These are phyloP conservation scores for Ceratina japonica DNA, from an alignment of 1,140 invertebrate species.

Conservation along the genomic window DNA sequence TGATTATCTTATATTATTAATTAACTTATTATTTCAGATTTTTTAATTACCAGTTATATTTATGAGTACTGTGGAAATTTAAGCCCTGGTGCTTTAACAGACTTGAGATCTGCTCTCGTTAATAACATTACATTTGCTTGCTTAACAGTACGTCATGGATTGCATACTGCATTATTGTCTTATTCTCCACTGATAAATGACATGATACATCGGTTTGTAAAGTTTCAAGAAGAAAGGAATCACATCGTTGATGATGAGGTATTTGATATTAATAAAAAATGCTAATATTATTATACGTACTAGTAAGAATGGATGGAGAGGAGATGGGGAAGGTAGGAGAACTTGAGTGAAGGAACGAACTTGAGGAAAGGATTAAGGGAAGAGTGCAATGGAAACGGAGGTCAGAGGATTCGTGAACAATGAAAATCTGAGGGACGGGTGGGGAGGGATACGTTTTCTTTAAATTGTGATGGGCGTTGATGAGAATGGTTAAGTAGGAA, in stretches of 20 bases:
- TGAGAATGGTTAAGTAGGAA: too few species aligned
- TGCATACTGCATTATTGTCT: conserved; percentile 86
- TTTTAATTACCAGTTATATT: conserved; percentile 92
- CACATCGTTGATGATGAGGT: conserved; percentile 84
- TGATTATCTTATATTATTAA: too few species aligned
- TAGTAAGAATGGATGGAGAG: too few species aligned
- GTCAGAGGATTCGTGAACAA: too few species aligned
- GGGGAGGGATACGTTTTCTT: too few species aligned
- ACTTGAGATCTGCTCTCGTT: conserved; percentile 94
- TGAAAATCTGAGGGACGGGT: too few species aligned
- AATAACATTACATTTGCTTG: conserved; percentile 97
- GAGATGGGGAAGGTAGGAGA: too few species aligned
- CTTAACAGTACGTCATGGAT: conserved; percentile 90
- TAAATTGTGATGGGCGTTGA: too few species aligned
- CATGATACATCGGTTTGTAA: conserved; percentile 88
- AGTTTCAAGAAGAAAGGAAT: conserved; percentile 86
- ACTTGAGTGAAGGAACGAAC: too few species aligned
- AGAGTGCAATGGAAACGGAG: too few species aligned
- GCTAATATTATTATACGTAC: background rate
- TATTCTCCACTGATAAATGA: conserved; percentile 84
- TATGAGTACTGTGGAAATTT: conserved; percentile 86
- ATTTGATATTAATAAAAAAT: conserved; percentile 43
- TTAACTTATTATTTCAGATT: conserved; percentile 82
- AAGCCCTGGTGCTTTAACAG: conserved; percentile 92
- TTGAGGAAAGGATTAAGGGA: too few species aligned